phyloP scores from a whole-genome alignment of 2,113 vertebrate species.

The Scophthalmus maximus region DNA sequence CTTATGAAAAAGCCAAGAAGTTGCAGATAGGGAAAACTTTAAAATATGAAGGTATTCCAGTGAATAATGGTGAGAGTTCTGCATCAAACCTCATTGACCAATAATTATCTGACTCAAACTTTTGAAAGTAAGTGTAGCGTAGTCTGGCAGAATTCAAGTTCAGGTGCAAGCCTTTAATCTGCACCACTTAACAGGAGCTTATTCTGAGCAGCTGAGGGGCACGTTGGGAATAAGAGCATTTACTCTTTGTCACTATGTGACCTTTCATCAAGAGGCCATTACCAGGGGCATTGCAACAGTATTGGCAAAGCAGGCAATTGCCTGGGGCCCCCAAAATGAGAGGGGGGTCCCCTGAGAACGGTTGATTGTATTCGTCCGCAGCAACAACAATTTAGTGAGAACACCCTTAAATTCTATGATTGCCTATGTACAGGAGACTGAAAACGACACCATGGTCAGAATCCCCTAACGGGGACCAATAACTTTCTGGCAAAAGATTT shows the following conservation, averaged over 20 bases:
- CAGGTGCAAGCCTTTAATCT: constrained; percentile 32
- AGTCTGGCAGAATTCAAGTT: neutral
- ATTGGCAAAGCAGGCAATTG: no score
- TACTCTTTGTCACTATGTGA: constrained; percentile 39
- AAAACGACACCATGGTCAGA: no score
- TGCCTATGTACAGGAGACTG: no score
- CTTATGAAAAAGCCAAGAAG: neutral
- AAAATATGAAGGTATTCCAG: neutral
- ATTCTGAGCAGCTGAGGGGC: constrained; percentile 21
- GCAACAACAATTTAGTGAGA: no score
- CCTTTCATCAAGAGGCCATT: constrained; percentile 1
- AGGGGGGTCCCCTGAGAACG: no score
- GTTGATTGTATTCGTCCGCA: no score
- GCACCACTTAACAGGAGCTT: constrained; percentile 22
- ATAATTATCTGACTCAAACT: constrained; percentile 11
- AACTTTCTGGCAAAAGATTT: no score
- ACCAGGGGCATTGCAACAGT: no score
- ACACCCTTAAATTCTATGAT: no score
- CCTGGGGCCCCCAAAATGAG: no score
- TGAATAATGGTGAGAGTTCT: neutral
- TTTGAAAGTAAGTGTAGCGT: neutral
- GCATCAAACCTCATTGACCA: neutral
- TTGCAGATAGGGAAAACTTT: neutral
- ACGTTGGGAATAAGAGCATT: constrained; percentile 27
- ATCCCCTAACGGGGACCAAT: no score